Evolutionary conservation across 2,888 invertebrate genomes (phyloP).

Genomic region (Phrixothrix hirtus): DNA sequence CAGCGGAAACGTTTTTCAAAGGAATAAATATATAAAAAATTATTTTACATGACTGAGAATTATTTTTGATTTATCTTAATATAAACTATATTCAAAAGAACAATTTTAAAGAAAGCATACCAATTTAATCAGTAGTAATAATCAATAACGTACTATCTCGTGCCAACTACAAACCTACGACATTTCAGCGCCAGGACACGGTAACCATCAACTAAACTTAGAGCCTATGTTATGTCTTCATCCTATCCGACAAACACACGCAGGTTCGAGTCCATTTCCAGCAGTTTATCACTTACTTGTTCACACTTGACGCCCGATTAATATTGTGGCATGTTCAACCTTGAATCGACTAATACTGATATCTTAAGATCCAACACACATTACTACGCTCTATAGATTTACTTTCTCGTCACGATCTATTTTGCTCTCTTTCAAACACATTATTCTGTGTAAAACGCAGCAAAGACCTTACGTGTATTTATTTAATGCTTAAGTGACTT

Average conservation of each 20-base stretch:
- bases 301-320: constrained; percentile 57
- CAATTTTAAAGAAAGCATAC: neutral
- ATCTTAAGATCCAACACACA: constrained; percentile 37
- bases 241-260: constrained; percentile 51
- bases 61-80: too few relatives aligned
- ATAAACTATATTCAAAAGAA: too few relatives aligned
- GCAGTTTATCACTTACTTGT: constrained; percentile 58
- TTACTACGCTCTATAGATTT: constrained; percentile 23
- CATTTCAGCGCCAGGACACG: constrained; percentile 29
- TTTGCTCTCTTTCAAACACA: constrained; percentile 12
- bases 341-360: constrained; percentile 46
- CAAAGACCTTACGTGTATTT: constrained; percentile 16
- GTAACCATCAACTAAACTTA: constrained; percentile 35
- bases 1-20: neutral
- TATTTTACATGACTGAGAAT: too few relatives aligned
- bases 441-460: constrained; percentile 6
- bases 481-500: constrained; percentile 21
- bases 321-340: constrained; percentile 56
- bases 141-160: constrained; percentile 27
- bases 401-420: constrained; percentile 17
- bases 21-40: too few relatives aligned
- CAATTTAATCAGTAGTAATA: constrained; percentile 2
- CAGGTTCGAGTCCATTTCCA: constrained; percentile 55
- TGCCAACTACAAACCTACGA: constrained; percentile 21
- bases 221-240: constrained; percentile 51